Evolutionary conservation across 2,113 vertebrate species (phyloP).

Genomic region (Nanorana parkeri): DNA sequence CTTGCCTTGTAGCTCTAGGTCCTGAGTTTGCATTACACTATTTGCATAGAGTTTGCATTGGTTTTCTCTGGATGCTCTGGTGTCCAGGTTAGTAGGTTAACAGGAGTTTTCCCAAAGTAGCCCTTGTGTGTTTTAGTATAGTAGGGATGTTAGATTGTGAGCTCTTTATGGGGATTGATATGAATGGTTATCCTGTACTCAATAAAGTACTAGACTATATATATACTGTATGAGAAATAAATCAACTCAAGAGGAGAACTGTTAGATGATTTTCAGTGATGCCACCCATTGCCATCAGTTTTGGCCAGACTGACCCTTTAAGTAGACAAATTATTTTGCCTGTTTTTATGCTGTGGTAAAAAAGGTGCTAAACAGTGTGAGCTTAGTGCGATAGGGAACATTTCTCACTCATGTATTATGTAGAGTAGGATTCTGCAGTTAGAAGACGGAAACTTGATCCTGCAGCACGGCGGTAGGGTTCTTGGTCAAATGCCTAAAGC

Average conservation of each 20-base stretch:
- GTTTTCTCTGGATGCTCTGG: too few species aligned
- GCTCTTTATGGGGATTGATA: too few species aligned
- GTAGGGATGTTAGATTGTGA: neutral
- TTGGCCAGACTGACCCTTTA: neutral
- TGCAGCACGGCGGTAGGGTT: slow-evolving; percentile 40
- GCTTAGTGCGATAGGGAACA: neutral
- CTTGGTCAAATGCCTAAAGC: slow-evolving; percentile 46
- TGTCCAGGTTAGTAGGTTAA: too few species aligned
- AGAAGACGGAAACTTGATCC: slow-evolving; percentile 5
- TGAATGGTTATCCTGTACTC: too few species aligned
- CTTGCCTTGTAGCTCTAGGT: too few species aligned
- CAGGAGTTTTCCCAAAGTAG: too few species aligned
- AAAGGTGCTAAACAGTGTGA: neutral
- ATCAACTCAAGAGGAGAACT: neutral
- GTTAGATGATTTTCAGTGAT: too few species aligned
- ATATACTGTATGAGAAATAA: neutral
- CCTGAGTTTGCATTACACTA: too few species aligned
- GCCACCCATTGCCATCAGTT: too few species aligned
- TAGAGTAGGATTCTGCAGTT: neutral
- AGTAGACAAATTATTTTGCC: neutral
- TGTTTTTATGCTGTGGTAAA: neutral
- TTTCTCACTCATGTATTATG: slow-evolving; percentile 33
- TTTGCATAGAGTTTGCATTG: too few species aligned
- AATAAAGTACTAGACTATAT: too few species aligned
- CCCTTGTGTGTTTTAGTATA: too few species aligned